Evolutionary conservation across 2,797 vertebrate species (phyloP), one percentile per base, ranked within the genome.

Genomic region (Mionectes olivaceus): DNA sequence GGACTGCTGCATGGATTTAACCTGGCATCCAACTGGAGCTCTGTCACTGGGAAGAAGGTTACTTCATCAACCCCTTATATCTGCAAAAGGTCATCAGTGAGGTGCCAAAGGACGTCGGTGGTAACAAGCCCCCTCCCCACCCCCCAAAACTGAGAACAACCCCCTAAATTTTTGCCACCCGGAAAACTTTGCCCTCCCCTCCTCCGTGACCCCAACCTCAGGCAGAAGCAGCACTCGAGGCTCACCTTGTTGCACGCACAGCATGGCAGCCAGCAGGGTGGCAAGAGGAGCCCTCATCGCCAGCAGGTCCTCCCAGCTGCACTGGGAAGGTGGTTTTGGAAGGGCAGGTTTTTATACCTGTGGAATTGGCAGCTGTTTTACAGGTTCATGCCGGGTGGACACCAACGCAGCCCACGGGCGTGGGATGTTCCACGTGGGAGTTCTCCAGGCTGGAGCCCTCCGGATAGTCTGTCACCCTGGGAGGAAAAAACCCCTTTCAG

Each of bases 171-270:
- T 71, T 7, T 50, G 27, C 39, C 79, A 18, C 10, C 1, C 0
- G 3, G 32, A 14, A 64, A 18, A 16, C 11, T 10, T 9, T 16
- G 6, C 30, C 78, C 13, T 64, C 39, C 6, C 7, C 47, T 61
- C 49, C 52, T 74, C 52, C 28, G 6, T 10, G 39, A 67, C 3
- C 37, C 47, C 84, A 18, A 43, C 19, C 30, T 28, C 2, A 78
- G 39, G 13, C 3, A 55, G 27, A 12, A 90, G 44, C 41, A 84
- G 22, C 21, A 9, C 5, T 27, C 74, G 61, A 53, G 21, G 57
- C 96, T 97, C 60, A 97, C 95, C 96, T 96, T 73, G 89, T 80
- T 95, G 44, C 91, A 81, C 85, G 2, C 82, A 96, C 41, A 96
- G 59, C 37, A 81, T 44, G 32, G 80, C 94, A 64, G 74, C 85